These are phyloP conservation scores for Nysson spinosus DNA, from an alignment of 2,888 invertebrate species.

Conservation along the genomic window DNA sequence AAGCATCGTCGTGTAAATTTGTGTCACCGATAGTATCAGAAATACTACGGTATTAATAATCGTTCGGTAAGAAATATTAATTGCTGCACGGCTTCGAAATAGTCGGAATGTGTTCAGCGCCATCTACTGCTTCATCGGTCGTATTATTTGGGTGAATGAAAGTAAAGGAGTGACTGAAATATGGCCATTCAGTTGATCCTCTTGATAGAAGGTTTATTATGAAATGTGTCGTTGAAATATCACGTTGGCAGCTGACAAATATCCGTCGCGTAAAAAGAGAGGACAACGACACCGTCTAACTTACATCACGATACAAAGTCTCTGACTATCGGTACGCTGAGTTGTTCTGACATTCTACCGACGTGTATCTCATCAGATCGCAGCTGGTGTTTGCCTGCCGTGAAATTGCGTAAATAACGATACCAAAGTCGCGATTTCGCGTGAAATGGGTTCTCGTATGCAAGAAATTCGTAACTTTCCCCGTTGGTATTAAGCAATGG, in stretches of 20 bases:
- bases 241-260: background rate
- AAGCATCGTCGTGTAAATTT: too few relatives aligned
- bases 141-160: too few relatives aligned
- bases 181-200: too few relatives aligned
- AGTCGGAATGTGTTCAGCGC: too few relatives aligned
- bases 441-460: background rate
- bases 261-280: background rate
- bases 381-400: background rate
- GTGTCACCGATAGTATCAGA: too few relatives aligned
- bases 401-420: conserved; percentile 6
- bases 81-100: too few relatives aligned
- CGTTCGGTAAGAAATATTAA: too few relatives aligned
- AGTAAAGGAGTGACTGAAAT: too few relatives aligned
- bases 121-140: too few relatives aligned
- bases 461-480: background rate
- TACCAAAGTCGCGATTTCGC: background rate
- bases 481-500: background rate
- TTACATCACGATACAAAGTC: background rate
- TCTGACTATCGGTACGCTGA: conserved; percentile 14
- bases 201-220: too few relatives aligned
- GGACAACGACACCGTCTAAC: conserved; percentile 5
- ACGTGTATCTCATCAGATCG: conserved; percentile 3
- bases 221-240: background rate
- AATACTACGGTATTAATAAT: too few relatives aligned
- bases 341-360: conserved; percentile 10